phyloP scores from a whole-genome alignment of 2,888 invertebrate genomes.

The Eremobia ochroleuca region DNA sequence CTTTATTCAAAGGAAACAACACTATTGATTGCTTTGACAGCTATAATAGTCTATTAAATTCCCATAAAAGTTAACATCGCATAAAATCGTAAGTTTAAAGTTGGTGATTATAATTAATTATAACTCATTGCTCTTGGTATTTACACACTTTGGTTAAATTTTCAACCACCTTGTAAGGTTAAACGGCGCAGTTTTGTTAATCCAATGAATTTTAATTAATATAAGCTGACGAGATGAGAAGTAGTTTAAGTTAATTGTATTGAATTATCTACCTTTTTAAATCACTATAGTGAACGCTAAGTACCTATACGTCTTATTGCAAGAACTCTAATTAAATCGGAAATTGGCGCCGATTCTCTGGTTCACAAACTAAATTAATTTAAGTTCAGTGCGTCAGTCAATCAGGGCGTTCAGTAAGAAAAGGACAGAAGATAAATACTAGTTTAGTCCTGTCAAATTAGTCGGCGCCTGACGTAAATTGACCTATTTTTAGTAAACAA shows the following conservation, averaged over 20 bases:
- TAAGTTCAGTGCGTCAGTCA: no score
- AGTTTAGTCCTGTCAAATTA: no score
- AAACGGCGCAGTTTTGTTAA: constrained; percentile 36
- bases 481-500: no score
- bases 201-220: constrained; percentile 41
- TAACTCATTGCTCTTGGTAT: constrained; percentile 33
- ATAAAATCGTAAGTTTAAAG: background rate
- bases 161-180: constrained; percentile 15
- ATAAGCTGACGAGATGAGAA: constrained; percentile 9
- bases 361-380: no score
- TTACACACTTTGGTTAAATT: constrained; percentile 24
- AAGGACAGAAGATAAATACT: no score
- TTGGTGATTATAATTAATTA: constrained; percentile 39
- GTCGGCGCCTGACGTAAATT: no score
- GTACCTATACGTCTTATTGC: background rate
- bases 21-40: no score
- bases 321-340: background rate
- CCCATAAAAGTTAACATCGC: background rate
- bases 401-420: no score
- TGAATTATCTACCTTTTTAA: background rate
- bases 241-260: constrained; percentile 16
- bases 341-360: no score
- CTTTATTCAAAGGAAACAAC: background rate
- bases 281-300: background rate
- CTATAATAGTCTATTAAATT: background rate